Percentiles rank a stretch among this genome's conserved stretches.
phyloP scores from a whole-genome alignment of 1,140 invertebrate species.

The Drosophila serrata region DNA sequence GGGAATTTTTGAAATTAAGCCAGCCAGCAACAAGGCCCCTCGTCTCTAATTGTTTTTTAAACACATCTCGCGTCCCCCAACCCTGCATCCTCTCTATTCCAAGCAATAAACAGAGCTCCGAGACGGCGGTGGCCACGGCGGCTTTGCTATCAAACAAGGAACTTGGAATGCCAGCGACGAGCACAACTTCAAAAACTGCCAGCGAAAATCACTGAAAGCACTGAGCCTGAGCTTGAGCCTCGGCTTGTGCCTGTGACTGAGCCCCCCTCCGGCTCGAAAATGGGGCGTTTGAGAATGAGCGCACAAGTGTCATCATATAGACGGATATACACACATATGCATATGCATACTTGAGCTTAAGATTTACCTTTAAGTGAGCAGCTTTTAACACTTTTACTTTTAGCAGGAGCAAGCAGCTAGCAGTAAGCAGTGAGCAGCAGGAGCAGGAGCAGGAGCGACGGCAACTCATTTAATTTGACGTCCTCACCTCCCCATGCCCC shows the following conservation, averaged over 20 bases:
- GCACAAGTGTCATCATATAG: conserved; percentile 63
- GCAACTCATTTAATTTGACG: conserved; percentile 80
- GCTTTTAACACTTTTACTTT: conserved; percentile 80
- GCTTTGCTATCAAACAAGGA: conserved; percentile 33
- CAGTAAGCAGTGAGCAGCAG: conserved; percentile 14
- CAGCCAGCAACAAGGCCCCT: conserved; percentile 13
- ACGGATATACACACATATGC: conserved; percentile 22
- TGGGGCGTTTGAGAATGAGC: conserved; percentile 65
- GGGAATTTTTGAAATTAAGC: conserved; percentile 48
- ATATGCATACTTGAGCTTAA: conserved; percentile 43
- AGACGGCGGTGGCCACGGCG: conserved; percentile 33
- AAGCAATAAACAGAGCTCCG: conserved; percentile 63
- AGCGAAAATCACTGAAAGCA: conserved; percentile 44
- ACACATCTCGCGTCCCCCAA: conserved; percentile 48
- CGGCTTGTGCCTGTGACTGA: neutral
- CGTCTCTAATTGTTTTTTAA: conserved; percentile 79
- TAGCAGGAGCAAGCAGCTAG: conserved; percentile 9
- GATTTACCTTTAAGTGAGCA: conserved; percentile 80
- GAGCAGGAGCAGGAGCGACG: conserved; percentile 6
- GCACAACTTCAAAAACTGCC: conserved; percentile 27
- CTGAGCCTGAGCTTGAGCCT: neutral
- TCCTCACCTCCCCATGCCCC: conserved; percentile 13
- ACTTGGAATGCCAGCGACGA: conserved; percentile 30
- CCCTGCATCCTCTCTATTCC: neutral
- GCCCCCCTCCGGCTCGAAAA: conserved; percentile 52